Percentiles rank a stretch among this genome's conserved stretches.
Evolutionary conservation across 2,113 vertebrate genomes (phyloP).

Genomic region (Panthera leo): DNA sequence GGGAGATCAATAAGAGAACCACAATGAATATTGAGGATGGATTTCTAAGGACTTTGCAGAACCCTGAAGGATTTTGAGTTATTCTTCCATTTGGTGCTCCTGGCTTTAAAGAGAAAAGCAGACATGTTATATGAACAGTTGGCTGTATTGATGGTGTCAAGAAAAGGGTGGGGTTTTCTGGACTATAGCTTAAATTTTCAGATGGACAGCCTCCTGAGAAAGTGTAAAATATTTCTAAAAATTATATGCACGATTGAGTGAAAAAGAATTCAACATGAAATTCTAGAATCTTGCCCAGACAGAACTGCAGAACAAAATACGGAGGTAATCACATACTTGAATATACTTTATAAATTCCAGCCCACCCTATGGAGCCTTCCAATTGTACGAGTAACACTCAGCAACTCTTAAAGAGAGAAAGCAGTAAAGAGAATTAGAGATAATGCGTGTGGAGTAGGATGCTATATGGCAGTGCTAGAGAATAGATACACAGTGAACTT

Average conservation of each 20-base stretch:
- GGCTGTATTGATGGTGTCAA: not conserved
- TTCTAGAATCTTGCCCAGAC: not conserved
- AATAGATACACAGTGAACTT: not conserved
- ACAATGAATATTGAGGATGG: not conserved
- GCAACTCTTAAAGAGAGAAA: not conserved
- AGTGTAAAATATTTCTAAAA: not conserved
- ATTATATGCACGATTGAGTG: not conserved
- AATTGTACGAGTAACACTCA: not conserved
- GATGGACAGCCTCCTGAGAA: not conserved
- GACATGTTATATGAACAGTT: not conserved
- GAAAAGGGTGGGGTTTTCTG: not conserved
- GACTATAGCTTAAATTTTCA: not conserved
- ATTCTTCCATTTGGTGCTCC: not conserved
- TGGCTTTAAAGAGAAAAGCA: not conserved
- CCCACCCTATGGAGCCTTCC: not conserved
- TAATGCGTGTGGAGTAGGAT: not conserved
- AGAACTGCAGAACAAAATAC: not conserved
- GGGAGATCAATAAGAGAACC: not conserved
- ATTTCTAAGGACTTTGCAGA: not conserved
- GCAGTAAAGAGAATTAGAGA: not conserved
- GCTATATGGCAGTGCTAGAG: not conserved
- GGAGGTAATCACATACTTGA: not conserved
- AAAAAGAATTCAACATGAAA: not conserved
- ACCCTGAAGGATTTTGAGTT: not conserved
- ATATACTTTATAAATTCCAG: slow-evolving; percentile 15